A percentile compares a stretch with the other conserved stretches of the same genome.
These are phyloP conservation scores for Myotis yumanensis DNA, from an alignment of 2,113 vertebrate genomes.

Conservation along the genomic window DNA sequence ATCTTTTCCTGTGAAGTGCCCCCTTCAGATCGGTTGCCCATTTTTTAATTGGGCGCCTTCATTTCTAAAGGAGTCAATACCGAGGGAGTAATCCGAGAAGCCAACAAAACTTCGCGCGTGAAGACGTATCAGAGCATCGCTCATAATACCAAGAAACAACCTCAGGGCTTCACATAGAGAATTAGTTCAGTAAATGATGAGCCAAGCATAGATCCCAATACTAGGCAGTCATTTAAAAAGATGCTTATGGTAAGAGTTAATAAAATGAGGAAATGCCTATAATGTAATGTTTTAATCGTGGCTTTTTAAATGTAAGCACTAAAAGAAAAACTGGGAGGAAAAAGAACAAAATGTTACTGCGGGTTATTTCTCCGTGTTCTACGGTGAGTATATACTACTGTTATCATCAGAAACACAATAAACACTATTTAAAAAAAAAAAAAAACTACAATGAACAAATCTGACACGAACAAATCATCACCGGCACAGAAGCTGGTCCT, in stretches of 20 bases:
- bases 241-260: conserved; percentile 15
- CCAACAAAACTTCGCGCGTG: neutral
- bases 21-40: neutral
- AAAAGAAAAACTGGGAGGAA: conserved; percentile 4
- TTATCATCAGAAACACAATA: conserved; percentile 43
- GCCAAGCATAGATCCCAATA: neutral
- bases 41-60: neutral
- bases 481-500: neutral
- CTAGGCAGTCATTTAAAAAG: neutral
- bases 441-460: conserved; percentile 17
- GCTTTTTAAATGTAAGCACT: neutral
- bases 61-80: neutral
- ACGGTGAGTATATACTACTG: neutral
- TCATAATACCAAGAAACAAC: neutral
- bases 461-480: neutral
- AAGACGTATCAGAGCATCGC: neutral
- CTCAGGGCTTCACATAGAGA: neutral
- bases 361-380: conserved; percentile 30
- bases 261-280: neutral
- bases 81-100: neutral
- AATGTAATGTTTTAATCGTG: neutral
- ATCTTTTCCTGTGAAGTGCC: neutral
- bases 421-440: neutral
- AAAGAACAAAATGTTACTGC: neutral
- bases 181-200: neutral